Percentiles rank a stretch among this genome's conserved stretches.
phyloP scores from a whole-genome alignment of 1,140 invertebrate genomes.

The Lamellibrachia luymesi region DNA sequence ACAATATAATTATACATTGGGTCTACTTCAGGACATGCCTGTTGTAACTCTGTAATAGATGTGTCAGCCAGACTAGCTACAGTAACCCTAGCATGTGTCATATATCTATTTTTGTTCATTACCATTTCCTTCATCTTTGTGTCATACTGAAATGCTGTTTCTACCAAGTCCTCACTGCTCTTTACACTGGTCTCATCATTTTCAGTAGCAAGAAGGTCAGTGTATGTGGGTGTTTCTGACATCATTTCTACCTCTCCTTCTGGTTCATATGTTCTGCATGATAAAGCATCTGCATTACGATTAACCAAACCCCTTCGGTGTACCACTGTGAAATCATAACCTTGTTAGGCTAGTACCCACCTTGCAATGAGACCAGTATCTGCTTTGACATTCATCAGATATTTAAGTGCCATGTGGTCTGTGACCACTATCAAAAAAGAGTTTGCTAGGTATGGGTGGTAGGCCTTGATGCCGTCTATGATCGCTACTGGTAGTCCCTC shows the following conservation, averaged over 20 bases:
- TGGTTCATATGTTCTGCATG: background rate
- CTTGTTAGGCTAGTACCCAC: background rate
- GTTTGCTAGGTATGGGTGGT: conserved; percentile 58
- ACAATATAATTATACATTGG: conserved; percentile 10
- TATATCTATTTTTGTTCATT: background rate
- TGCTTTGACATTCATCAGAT: conserved; percentile 4
- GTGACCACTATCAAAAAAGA: conserved; percentile 59
- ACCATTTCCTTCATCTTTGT: background rate
- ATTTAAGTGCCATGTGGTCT: conserved; percentile 50
- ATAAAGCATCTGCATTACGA: conserved; percentile 1
- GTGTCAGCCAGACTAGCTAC: background rate
- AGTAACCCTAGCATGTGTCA: background rate
- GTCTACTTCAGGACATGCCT: background rate
- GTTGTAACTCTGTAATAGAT: background rate
- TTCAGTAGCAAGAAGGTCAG: background rate
- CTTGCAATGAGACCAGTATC: background rate
- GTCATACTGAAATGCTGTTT: background rate
- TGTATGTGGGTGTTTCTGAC: background rate
- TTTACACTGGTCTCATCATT: background rate
- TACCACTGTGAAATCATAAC: background rate
- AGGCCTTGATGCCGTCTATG: conserved; percentile 57
- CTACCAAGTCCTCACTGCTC: background rate
- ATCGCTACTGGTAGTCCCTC: conserved; percentile 59
- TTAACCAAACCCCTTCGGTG: background rate
- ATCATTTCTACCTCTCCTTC: background rate